Conservation (phyloP, 2,797 vertebrate species). For the Myotis findleyi region DNA sequence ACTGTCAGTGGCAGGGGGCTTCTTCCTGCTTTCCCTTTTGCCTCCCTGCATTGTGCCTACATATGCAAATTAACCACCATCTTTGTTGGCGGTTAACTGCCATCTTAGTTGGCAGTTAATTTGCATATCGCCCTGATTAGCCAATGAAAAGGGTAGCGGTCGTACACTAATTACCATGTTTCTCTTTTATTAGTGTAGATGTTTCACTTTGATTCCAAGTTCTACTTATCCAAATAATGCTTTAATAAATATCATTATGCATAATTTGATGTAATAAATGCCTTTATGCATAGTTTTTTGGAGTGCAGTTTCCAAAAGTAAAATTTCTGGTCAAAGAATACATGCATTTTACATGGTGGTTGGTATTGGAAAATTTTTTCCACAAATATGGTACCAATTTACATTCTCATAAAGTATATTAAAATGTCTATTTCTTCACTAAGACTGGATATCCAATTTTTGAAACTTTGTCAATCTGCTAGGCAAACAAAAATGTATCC, state of each 20-base stretch:
- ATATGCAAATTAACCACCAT: too few species aligned
- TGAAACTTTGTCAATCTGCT: not conserved
- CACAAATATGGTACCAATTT: not conserved
- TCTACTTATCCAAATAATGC: constrained; percentile 9
- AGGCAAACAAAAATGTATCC: not conserved
- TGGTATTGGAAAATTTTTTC: not conserved
- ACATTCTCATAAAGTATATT: not conserved
- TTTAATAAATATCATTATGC: not conserved
- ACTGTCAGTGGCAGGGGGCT: too few species aligned
- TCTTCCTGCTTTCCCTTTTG: too few species aligned
- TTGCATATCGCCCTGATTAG: too few species aligned
- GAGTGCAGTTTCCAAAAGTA: not conserved
- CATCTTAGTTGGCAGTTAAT: too few species aligned
- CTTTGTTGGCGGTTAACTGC: too few species aligned
- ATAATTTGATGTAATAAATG: not conserved
- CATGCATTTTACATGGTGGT: not conserved
- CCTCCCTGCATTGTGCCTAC: too few species aligned
- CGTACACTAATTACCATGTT: too few species aligned
- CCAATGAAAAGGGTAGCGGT: too few species aligned
- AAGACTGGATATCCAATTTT: not conserved
- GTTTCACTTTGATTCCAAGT: not conserved
- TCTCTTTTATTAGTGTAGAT: too few species aligned
- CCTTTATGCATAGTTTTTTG: not conserved
- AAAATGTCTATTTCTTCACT: constrained; percentile 20
- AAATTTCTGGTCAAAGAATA: not conserved